phyloP scores from a whole-genome alignment of 2,888 invertebrate genomes.

The Lepidochitona cinerea region DNA sequence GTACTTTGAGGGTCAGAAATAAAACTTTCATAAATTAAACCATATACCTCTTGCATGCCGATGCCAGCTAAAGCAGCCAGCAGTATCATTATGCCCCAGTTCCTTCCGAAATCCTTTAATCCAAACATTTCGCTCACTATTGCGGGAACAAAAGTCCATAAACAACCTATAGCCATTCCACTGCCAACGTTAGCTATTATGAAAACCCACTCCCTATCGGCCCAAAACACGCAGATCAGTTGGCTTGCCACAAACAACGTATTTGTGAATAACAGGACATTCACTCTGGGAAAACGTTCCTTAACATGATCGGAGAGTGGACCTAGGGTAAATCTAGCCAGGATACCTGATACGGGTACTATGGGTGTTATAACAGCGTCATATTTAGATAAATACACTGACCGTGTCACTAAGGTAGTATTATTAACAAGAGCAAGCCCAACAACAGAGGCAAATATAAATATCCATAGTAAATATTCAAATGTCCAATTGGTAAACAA shows the following conservation, averaged over 20 bases:
- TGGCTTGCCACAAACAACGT: conserved; percentile 10
- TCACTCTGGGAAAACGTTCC: conserved; percentile 21
- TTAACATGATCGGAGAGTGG: conserved; percentile 26
- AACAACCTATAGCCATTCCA: conserved; percentile 20
- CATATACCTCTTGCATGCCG: conserved; percentile 26
- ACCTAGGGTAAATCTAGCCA: conserved; percentile 32
- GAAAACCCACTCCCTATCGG: conserved; percentile 13
- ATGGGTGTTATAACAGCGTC: conserved; percentile 31
- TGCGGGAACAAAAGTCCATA: conserved; percentile 30
- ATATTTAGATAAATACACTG: conserved; percentile 21
- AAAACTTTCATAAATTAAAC: conserved; percentile 21
- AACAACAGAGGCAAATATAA: conserved; percentile 37
- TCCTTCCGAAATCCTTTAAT: conserved; percentile 28
- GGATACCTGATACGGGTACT: conserved; percentile 36
- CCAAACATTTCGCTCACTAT: conserved; percentile 31
- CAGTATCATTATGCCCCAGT: conserved; percentile 34
- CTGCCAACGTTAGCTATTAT: conserved; percentile 22
- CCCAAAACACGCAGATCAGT: conserved; percentile 19
- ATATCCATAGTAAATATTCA: conserved; percentile 21
- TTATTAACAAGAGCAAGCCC: conserved; percentile 39
- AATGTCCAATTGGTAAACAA: background rate
- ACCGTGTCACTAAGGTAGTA: conserved; percentile 33
- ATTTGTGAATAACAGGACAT: conserved; percentile 20
- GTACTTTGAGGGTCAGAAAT: conserved; percentile 7
- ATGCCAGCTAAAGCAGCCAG: conserved; percentile 23